These are phyloP conservation scores for Drosophila repleta DNA, from an alignment of 1,140 invertebrate species.

Conservation along the genomic window DNA sequence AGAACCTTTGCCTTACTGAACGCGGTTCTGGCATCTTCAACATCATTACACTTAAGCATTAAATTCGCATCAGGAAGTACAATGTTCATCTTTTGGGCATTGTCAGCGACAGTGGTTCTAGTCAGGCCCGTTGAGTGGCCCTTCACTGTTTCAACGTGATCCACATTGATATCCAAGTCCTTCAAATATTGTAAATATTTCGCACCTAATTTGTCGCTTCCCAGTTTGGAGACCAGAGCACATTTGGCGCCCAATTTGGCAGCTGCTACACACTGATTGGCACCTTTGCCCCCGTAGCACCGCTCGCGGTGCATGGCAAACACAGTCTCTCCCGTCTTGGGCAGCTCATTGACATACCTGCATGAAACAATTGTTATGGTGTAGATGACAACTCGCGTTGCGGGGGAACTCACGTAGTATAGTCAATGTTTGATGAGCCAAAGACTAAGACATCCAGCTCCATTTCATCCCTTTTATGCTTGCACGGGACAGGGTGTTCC, in stretches of 20 bases:
- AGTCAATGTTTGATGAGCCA: conserved; percentile 93
- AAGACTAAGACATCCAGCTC: conserved; percentile 87
- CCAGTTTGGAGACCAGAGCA: conserved; percentile 94
- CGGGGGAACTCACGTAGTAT: conserved; percentile 87
- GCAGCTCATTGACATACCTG: conserved; percentile 93
- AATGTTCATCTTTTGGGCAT: conserved; percentile 95
- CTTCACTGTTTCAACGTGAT: conserved; percentile 84
- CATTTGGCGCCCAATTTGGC: conserved; percentile 92
- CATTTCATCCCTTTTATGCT: not conserved
- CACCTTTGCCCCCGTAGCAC: conserved; percentile 97
- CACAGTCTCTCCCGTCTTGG: conserved; percentile 94
- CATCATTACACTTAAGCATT: conserved; percentile 87
- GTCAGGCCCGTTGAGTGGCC: conserved; percentile 88
- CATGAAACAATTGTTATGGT: conserved; percentile 72
- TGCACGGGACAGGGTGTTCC: not conserved
- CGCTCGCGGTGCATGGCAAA: conserved; percentile 91
- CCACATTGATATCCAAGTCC: conserved; percentile 87
- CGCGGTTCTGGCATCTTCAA: conserved; percentile 72
- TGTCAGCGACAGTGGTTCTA: conserved; percentile 90
- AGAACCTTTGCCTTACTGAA: conserved; percentile 83
- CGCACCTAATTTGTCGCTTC: conserved; percentile 94
- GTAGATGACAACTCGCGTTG: not conserved
- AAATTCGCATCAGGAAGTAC: conserved; percentile 95
- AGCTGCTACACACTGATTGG: conserved; percentile 97
- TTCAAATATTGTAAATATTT: conserved; percentile 89